Percentiles rank a stretch among this genome's conserved stretches.
Conservation (phyloP, 2,888 invertebrate genomes). For the Mesodorylaimus sp. region DNA sequence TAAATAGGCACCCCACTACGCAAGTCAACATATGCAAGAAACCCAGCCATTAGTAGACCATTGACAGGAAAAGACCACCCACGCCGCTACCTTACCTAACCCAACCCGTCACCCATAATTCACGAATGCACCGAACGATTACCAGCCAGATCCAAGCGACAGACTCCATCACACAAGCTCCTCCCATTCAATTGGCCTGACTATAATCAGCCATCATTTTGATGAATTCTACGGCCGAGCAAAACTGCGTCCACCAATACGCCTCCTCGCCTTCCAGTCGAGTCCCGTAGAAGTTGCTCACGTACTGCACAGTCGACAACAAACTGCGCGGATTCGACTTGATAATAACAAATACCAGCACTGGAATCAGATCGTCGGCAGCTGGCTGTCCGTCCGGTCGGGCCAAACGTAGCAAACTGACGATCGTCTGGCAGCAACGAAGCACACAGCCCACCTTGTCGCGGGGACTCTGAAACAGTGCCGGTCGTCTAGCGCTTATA, state of each 20-base stretch:
- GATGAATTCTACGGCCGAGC: slow-evolving; percentile 85
- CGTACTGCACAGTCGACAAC: slow-evolving; percentile 84
- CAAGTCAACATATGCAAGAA: too few species aligned
- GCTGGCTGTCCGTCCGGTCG: slow-evolving; percentile 42
- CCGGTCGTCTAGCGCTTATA: too few species aligned
- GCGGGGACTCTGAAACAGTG: slow-evolving; percentile 49
- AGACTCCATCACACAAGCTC: too few species aligned
- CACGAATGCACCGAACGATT: too few species aligned
- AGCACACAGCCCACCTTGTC: slow-evolving; percentile 66
- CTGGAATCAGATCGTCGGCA: slow-evolving; percentile 81
- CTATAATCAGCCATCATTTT: slow-evolving; percentile 71
- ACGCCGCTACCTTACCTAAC: too few species aligned
- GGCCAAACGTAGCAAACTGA: slow-evolving; percentile 73
- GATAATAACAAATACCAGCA: slow-evolving; percentile 82
- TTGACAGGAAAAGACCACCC: too few species aligned
- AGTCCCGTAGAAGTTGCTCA: slow-evolving; percentile 69
- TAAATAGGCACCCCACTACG: too few species aligned
- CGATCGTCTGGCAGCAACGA: slow-evolving; percentile 74
- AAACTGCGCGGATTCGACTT: slow-evolving; percentile 78
- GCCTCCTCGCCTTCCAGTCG: slow-evolving; percentile 69
- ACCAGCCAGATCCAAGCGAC: too few species aligned
- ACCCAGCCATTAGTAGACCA: too few species aligned
- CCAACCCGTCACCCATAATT: too few species aligned
- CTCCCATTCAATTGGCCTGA: too few species aligned
- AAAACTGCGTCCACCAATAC: slow-evolving; percentile 98